These are phyloP conservation scores for Pantherophis vulpinus DNA, from an alignment of 2,797 vertebrate genomes.

Conservation along the genomic window DNA sequence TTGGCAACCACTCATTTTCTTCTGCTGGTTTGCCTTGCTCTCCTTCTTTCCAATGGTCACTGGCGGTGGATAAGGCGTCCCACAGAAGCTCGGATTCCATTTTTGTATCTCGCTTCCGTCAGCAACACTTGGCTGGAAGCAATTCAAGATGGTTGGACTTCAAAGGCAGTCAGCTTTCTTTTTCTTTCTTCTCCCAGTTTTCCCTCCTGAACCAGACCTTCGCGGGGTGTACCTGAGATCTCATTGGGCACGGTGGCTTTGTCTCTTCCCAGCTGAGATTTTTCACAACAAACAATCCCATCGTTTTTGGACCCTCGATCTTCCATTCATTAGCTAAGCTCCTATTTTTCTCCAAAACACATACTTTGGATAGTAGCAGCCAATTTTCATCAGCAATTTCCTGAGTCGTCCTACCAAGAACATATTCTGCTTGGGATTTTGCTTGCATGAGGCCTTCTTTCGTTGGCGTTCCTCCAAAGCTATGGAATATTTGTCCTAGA, in stretches of 20 bases:
- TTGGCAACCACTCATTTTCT: neutral
- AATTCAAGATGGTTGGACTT: neutral
- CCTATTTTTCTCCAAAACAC: neutral
- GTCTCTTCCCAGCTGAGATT: neutral
- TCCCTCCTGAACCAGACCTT: neutral
- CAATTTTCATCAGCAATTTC: neutral
- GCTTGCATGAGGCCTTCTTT: neutral
- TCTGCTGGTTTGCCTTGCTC: neutral
- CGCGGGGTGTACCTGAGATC: neutral
- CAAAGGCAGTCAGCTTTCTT: neutral
- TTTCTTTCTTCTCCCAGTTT: neutral
- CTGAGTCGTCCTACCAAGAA: neutral
- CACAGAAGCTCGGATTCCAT: neutral
- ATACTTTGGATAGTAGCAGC: neutral
- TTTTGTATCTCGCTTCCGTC: neutral
- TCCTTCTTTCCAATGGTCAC: neutral
- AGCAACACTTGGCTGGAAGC: neutral
- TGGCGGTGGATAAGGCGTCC: neutral
- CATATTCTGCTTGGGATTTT: neutral
- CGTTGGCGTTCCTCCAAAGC: neutral
- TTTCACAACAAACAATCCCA: neutral
- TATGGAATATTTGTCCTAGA: neutral
- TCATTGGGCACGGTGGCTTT: neutral
- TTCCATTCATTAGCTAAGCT: neutral
- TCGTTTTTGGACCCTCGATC: neutral